A percentile compares a stretch with the other conserved stretches of the same genome.
Conservation (phyloP, 2,113 vertebrate species). For the Mobula hypostoma region DNA sequence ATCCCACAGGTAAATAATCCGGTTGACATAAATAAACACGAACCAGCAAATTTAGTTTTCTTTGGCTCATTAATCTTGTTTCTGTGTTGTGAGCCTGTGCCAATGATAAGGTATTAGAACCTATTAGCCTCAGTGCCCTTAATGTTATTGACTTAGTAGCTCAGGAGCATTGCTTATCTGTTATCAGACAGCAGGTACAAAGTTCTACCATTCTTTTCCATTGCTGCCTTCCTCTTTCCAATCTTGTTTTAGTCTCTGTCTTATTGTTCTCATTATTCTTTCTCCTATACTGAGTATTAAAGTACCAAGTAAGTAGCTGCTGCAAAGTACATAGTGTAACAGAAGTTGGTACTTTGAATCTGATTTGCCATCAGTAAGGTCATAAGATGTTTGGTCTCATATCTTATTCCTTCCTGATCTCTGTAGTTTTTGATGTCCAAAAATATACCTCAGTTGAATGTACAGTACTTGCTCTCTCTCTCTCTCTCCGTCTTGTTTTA, state of each 20-base stretch:
- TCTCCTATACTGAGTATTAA: not conserved
- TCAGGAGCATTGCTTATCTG: not conserved
- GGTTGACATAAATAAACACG: not conserved
- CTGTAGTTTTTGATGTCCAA: too few species aligned
- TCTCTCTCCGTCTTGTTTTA: too few species aligned
- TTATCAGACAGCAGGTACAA: not conserved
- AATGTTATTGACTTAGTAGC: not conserved
- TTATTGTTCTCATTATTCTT: not conserved
- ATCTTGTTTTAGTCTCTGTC: not conserved
- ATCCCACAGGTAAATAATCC: conserved; percentile 49
- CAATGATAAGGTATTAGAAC: not conserved
- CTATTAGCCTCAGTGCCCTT: not conserved
- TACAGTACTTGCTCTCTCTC: too few species aligned
- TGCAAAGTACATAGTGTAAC: too few species aligned
- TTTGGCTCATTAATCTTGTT: not conserved
- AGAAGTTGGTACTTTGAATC: too few species aligned
- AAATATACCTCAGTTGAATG: too few species aligned
- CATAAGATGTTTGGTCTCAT: too few species aligned
- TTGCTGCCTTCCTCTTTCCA: not conserved
- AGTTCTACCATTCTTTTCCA: not conserved
- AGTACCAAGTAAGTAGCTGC: too few species aligned
- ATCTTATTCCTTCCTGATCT: too few species aligned
- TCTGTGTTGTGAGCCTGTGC: not conserved
- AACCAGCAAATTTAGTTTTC: not conserved
- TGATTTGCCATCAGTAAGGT: too few species aligned